phyloP scores from a whole-genome alignment of 2,888 invertebrate species.

The Hemistola chrysoprasaria region DNA sequence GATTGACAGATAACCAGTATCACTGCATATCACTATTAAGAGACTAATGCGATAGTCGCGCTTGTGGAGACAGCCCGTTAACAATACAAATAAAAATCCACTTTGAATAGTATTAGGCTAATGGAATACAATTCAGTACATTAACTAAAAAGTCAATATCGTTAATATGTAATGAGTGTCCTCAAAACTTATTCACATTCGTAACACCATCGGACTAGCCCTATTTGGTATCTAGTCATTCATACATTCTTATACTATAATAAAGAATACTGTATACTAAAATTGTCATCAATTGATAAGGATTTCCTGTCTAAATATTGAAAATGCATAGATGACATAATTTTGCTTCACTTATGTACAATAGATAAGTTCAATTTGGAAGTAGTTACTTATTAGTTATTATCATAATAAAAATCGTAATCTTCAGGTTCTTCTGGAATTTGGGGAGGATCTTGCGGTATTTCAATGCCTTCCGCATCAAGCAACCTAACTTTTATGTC shows the following conservation, averaged over 20 bases:
- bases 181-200: constrained; percentile 11
- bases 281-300: constrained; percentile 8
- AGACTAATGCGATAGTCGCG: no score
- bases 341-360: constrained; percentile 22
- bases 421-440: constrained; percentile 96
- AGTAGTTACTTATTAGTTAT: constrained; percentile 71
- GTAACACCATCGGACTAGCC: constrained; percentile 15
- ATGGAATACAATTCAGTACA: constrained; percentile 26
- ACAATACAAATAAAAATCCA: no score
- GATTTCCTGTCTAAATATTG: constrained; percentile 9
- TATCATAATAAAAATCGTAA: constrained; percentile 92
- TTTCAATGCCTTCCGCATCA: constrained; percentile 97
- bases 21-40: no score
- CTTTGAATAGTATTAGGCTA: no score
- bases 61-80: no score
- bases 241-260: constrained; percentile 16
- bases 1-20: no score
- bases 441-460: constrained; percentile 95
- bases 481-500: constrained; percentile 96
- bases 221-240: constrained; percentile 22
- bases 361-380: constrained; percentile 22
- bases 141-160: constrained; percentile 10
- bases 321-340: constrained; percentile 5
- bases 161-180: constrained; percentile 24
- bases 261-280: constrained; percentile 27